phyloP scores from a whole-genome alignment of 2,888 invertebrate genomes.

The Tenthredo livida region DNA sequence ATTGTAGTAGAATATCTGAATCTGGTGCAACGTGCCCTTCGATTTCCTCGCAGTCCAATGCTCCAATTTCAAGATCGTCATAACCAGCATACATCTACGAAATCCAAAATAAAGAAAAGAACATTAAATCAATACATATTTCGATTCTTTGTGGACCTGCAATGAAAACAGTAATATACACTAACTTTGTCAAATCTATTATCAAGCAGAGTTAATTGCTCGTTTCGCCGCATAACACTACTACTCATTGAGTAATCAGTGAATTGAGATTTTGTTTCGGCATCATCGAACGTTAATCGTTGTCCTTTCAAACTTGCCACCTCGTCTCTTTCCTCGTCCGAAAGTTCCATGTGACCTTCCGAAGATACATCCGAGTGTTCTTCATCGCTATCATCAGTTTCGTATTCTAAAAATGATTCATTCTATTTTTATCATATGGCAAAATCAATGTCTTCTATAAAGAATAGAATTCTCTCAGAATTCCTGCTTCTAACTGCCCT shows the following conservation, averaged over 20 bases:
- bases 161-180: constrained; percentile 47
- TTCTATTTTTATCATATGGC: constrained; percentile 33
- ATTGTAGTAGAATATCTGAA: constrained; percentile 85
- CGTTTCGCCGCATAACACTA: constrained; percentile 92
- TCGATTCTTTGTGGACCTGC: constrained; percentile 4
- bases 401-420: constrained; percentile 41
- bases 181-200: constrained; percentile 91
- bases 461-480: constrained; percentile 58
- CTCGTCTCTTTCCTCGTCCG: constrained; percentile 77
- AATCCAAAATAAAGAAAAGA: constrained; percentile 51
- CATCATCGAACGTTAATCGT: constrained; percentile 80
- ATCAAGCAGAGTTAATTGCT: constrained; percentile 90
- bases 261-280: constrained; percentile 92
- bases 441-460: not conserved
- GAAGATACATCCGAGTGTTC: constrained; percentile 73
- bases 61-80: constrained; percentile 93
- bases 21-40: constrained; percentile 87
- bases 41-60: constrained; percentile 94
- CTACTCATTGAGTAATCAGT: constrained; percentile 97
- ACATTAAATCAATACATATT: constrained; percentile 41
- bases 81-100: constrained; percentile 88
- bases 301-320: constrained; percentile 78
- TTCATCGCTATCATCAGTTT: constrained; percentile 72
- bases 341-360: constrained; percentile 64
- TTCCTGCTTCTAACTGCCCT: constrained; percentile 34